Evolutionary conservation across 2,888 invertebrate species (phyloP).

Genomic region (Dorcus parallelipipedus): DNA sequence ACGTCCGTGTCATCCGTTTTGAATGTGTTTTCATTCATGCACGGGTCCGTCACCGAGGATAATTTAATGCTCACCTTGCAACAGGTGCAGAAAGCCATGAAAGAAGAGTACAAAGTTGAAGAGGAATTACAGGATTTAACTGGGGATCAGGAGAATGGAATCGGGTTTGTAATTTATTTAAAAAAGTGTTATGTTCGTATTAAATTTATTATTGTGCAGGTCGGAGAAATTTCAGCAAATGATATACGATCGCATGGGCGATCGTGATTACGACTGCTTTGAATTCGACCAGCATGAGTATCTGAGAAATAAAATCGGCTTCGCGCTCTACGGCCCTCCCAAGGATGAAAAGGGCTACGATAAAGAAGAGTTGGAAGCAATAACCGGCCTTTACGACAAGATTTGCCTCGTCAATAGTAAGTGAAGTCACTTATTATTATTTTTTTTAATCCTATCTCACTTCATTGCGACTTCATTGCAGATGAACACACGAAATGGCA

Average conservation of each 20-base stretch:
- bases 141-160: background rate
- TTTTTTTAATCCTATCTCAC: no score
- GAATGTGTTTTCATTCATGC: slow-evolving; percentile 11
- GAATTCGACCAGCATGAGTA: slow-evolving; percentile 51
- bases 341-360: slow-evolving; percentile 46
- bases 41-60: slow-evolving; percentile 15
- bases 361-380: slow-evolving; percentile 29
- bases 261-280: slow-evolving; percentile 56
- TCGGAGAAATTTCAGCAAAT: slow-evolving; percentile 51
- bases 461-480: slow-evolving; percentile 1
- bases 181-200: no score
- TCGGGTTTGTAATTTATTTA: background rate
- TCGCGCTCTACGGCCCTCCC: slow-evolving; percentile 56
- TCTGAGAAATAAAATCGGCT: slow-evolving; percentile 56
- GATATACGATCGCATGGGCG: slow-evolving; percentile 57
- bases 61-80: slow-evolving; percentile 24
- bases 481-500: slow-evolving; percentile 19
- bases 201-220: slow-evolving; percentile 19
- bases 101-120: slow-evolving; percentile 25
- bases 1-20: slow-evolving; percentile 27
- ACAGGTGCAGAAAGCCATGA: slow-evolving; percentile 22
- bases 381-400: slow-evolving; percentile 29
- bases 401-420: slow-evolving; percentile 28
- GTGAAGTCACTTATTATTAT: background rate
- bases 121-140: slow-evolving; percentile 12